Conservation (phyloP, 2,113 vertebrate species). For the Dendrocopos noguchii region DNA sequence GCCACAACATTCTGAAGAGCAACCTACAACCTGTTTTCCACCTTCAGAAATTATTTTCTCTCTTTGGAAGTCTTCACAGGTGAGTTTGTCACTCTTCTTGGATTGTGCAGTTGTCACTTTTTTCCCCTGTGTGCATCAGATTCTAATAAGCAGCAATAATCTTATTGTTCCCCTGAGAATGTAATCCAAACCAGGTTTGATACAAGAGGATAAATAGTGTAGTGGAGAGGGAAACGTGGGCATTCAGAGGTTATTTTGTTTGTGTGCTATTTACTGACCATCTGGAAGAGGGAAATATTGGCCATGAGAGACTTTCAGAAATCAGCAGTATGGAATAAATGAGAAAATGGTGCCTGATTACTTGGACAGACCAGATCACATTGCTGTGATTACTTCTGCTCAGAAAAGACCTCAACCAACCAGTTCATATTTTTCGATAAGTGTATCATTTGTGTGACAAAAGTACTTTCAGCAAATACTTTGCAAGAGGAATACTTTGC, state of each 20-base stretch:
- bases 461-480: neutral
- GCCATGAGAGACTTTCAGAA: neutral
- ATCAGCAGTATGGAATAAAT: neutral
- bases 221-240: neutral
- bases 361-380: neutral
- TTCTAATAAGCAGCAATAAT: conserved; percentile 12
- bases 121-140: neutral
- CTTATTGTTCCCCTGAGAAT: neutral
- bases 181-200: neutral
- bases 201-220: neutral
- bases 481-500: neutral
- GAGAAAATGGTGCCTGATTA: neutral
- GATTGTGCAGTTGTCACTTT: neutral
- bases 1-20: neutral
- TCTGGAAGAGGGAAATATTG: conserved; percentile 7
- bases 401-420: neutral
- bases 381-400: neutral
- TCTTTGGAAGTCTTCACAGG: neutral
- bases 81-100: neutral
- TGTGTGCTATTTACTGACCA: neutral
- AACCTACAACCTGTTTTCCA: neutral
- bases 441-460: neutral
- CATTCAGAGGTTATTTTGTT: conserved; percentile 21
- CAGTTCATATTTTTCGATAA: neutral
- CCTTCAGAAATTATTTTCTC: neutral